phyloP scores from a whole-genome alignment of 2,113 vertebrate genomes.

The Lepus europaeus region DNA sequence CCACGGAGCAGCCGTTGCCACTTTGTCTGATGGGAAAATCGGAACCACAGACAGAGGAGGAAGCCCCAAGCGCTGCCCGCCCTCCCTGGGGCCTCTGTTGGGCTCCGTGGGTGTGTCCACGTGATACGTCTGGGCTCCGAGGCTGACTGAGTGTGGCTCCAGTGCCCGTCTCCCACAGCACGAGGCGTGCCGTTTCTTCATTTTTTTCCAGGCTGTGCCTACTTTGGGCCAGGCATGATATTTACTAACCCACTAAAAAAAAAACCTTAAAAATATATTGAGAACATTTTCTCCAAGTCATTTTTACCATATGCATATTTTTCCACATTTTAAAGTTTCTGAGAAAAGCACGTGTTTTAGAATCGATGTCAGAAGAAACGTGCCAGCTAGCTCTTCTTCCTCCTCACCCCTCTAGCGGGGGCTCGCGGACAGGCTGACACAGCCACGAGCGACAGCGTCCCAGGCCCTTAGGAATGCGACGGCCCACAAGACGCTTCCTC shows the following conservation, averaged over 20 bases:
- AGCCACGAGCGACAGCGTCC: neutral
- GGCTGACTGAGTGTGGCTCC: too few species aligned
- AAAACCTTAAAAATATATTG: neutral
- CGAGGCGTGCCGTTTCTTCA: too few species aligned
- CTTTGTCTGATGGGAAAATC: neutral
- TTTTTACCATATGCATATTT: constrained; percentile 47
- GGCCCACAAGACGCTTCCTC: neutral
- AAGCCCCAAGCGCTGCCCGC: rapidly evolving
- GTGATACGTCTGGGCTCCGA: too few species aligned
- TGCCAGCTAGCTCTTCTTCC: neutral
- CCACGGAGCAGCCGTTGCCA: rapidly evolving
- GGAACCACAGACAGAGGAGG: neutral
- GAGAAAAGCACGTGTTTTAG: neutral
- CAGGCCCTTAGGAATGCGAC: neutral
- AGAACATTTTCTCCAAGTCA: constrained; percentile 1
- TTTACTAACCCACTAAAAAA: neutral
- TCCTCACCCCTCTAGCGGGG: neutral
- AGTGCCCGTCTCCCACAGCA: too few species aligned
- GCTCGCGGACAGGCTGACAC: neutral
- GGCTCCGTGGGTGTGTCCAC: too few species aligned
- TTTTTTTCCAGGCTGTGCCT: too few species aligned
- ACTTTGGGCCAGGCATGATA: neutral
- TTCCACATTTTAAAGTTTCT: neutral
- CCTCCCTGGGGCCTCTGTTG: neutral
- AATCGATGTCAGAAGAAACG: neutral